Base-by-base conservation (phyloP, 2,113 vertebrate species). In the Leptobrachium leishanense region DNA sequence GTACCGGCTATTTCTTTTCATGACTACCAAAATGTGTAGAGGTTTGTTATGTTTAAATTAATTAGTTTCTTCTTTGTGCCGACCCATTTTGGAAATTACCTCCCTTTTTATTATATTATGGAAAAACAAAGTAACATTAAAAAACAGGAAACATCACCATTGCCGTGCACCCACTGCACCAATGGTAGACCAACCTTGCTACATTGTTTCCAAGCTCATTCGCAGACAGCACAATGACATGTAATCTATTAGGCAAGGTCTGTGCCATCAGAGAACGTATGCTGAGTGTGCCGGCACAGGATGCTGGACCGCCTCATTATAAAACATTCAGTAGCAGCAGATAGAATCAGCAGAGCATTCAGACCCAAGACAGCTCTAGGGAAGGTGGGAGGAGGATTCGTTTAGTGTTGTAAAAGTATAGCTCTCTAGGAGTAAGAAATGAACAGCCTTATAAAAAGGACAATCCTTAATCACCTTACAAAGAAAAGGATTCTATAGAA, bases 301-400 rank as follows among this genome's bases (percentile, higher is more conserved):
- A 12, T 3, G 57, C 43, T 46, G 64, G 20, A 8, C 67, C 10
- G 3, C n/a, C 70, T 43, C 40, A 79, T 79, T 40, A 79, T 73
- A 79, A 79, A 79, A 72, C 62, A 79, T 79, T 72, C 70, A 67
- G 77, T 63, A 66, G 46, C 62, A 50, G 43, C 13, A 79, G 62
- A 66, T 15, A 31, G 43, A 54, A 67, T 59, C 77, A 80, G 71
- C 70, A 67, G 63, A 80, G 77, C 77, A 68, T 80, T 73, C 70
- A 80, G 55, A 50, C 70, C 53, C 40, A 59, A 40, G 46, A 80
- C 70, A 73, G 70, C 46, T 57, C 42, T 68, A 5, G 1, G 43
- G 31, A 31, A 11, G 39, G 53, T 39, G n/a, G 70, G 53, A 42
- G 62, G 40, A 42, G 70, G 20, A 59, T 31, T 41, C 53, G 42